A percentile compares a stretch with the other conserved stretches of the same genome.
Evolutionary conservation across 2,888 invertebrate genomes (phyloP).

Genomic region (Drosophila ustulata): DNA sequence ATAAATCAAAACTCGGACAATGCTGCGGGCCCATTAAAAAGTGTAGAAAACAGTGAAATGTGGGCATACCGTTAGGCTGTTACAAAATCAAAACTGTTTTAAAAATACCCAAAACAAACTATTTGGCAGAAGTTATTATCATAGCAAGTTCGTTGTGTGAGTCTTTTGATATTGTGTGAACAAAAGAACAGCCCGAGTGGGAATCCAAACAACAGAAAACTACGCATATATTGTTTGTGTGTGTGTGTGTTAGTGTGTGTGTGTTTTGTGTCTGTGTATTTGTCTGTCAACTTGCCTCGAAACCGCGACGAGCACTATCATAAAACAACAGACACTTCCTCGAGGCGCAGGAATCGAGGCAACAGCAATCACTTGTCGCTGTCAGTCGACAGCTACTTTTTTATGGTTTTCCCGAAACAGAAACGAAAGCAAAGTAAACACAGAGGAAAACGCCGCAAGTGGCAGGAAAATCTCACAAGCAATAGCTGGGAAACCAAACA

Average conservation of each 20-base stretch:
- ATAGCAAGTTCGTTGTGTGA: constrained; percentile 59
- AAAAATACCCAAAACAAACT: constrained; percentile 25
- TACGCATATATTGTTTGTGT: background rate
- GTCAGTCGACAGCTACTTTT: constrained; percentile 61
- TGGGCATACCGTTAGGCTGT: constrained; percentile 57
- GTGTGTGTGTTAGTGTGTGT: background rate
- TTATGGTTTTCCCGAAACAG: constrained; percentile 53
- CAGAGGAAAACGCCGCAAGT: constrained; percentile 50
- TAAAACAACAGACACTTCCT: constrained; percentile 39
- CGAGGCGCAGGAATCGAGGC: constrained; percentile 21
- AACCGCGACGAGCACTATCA: constrained; percentile 22
- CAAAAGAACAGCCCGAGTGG: constrained; percentile 34
- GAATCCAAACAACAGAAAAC: constrained; percentile 2
- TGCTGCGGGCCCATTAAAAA: constrained; percentile 56
- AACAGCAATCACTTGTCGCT: constrained; percentile 68
- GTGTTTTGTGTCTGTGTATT: constrained; percentile 10
- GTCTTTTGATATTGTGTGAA: constrained; percentile 59
- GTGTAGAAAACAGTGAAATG: constrained; percentile 51
- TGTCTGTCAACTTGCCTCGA: constrained; percentile 26
- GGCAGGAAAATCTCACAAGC: constrained; percentile 50
- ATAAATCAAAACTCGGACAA: constrained; percentile 65
- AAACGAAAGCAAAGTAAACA: constrained; percentile 45
- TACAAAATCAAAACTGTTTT: constrained; percentile 61
- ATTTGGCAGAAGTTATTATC: constrained; percentile 41
- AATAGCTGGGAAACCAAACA: constrained; percentile 26